phyloP scores from a whole-genome alignment of 1,140 invertebrate species.

The Melanaphis sacchari region DNA sequence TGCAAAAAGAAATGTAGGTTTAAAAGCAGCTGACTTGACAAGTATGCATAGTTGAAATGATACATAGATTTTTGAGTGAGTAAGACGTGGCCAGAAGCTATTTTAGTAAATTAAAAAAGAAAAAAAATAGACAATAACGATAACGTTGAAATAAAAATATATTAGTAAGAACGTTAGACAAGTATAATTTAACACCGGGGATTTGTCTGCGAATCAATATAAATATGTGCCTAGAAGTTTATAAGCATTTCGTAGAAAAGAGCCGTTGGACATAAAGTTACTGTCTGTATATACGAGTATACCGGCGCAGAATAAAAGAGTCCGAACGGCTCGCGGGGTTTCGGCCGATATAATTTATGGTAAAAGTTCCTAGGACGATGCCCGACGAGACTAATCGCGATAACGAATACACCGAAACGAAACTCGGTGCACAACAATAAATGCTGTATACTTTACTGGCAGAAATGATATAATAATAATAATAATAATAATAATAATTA shows the following conservation, averaged over 20 bases:
- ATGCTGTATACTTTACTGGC: background rate
- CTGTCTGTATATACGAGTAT: background rate
- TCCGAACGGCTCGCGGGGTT: background rate
- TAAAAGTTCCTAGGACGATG: background rate
- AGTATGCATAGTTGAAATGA: background rate
- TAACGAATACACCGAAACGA: slow-evolving; percentile 21
- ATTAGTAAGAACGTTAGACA: background rate
- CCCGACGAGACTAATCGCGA: background rate
- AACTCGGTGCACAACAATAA: background rate
- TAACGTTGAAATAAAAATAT: background rate
- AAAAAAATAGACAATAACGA: background rate
- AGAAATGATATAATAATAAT: background rate
- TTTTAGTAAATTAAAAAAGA: too few species aligned
- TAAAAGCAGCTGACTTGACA: background rate
- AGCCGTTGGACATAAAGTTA: slow-evolving; percentile 3
- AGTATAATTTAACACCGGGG: background rate
- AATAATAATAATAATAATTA: slow-evolving; percentile 3
- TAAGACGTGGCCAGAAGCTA: too few species aligned
- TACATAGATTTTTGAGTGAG: background rate
- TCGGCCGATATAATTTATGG: slow-evolving; percentile 50
- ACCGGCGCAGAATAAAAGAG: background rate
- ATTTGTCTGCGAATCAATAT: background rate
- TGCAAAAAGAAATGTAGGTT: background rate
- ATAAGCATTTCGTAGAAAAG: background rate
- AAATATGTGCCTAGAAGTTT: slow-evolving; percentile 20